Base-by-base conservation (phyloP, 1,140 invertebrate genomes). In the Caerostris extrusa region DNA sequence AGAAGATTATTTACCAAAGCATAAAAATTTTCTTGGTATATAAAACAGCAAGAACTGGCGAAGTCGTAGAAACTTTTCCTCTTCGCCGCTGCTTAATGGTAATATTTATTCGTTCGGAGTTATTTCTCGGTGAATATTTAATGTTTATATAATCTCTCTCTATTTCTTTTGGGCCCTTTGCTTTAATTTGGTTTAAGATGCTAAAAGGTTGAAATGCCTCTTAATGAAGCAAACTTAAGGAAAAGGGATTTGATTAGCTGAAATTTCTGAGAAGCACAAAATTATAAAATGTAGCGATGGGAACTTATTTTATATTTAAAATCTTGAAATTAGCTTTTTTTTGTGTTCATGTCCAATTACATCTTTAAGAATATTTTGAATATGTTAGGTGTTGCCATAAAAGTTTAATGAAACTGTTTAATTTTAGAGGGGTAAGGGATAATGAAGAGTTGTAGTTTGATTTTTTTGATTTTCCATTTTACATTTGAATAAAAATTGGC, bases 111-210 rank as follows among this genome's bases (percentile, higher is more conserved):
- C 61, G 61, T 64, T 64, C 61, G 61, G 17, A 64, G 61, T 17
- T 14, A 64, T 64, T 64, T 64, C 61, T 85, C 55, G 82, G 82
- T 85, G 50, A 85, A 85, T 58, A 85, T 85, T 85, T 85, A 55
- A 85, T 85, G 57, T 85, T 85, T 85, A n/a, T 19, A 12, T 85
- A 85, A 85, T 56, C 82, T 85, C 19, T 14, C 5, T 34, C 53
- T 34, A 19, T 85, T 55, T 85, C 55, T 85, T 85, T 19, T 56
- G 7, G 8, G n/a, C 10, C 6, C 14, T 55, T 85, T 10, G 71
- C 7, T 77, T 77, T 77, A 77, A 77, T 77, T 77, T 17, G 61
- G 61, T 64, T 14, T 10, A 17, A 10, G 61, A 3, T 10, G 61
- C 17, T 64, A 64, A 64, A 64, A 64, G 61, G 12, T 10, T 12